These are phyloP conservation scores for Aphidoletes aphidimyza DNA, from an alignment of 2,888 invertebrate genomes.

Conservation along the genomic window DNA sequence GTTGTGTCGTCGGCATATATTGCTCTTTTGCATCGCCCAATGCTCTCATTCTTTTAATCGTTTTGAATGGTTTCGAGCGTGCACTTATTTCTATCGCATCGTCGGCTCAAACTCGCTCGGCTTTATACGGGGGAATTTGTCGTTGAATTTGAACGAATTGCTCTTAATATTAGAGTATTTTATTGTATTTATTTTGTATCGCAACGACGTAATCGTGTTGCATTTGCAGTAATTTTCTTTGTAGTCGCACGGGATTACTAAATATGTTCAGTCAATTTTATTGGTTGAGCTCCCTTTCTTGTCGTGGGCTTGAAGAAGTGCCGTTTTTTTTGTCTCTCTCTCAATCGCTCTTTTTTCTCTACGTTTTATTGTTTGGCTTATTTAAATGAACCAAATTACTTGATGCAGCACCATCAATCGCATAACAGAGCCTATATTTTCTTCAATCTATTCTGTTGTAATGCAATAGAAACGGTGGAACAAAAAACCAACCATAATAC, in stretches of 20 bases:
- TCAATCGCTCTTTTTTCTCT: neutral
- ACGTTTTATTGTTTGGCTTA: conserved; percentile 1
- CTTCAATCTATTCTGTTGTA: too few species aligned
- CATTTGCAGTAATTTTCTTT: conserved; percentile 30
- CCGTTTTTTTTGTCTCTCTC: too few species aligned
- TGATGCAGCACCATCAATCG: neutral
- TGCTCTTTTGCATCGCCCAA: neutral
- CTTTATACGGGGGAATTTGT: neutral
- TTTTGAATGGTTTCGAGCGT: neutral
- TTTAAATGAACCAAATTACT: conserved; percentile 23
- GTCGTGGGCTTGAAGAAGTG: too few species aligned
- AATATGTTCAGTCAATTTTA: neutral
- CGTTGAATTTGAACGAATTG: conserved; percentile 34
- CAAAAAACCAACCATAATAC: too few species aligned
- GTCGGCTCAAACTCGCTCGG: too few species aligned
- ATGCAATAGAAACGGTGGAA: too few species aligned
- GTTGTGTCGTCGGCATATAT: too few species aligned
- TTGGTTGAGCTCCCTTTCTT: too few species aligned
- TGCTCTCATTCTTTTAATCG: conserved; percentile 14
- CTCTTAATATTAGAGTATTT: conserved; percentile 38
- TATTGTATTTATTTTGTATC: conserved; percentile 25
- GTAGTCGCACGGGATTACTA: conserved; percentile 34
- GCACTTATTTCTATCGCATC: conserved; percentile 5
- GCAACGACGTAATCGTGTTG: conserved; percentile 33
- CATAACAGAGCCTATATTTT: too few species aligned